Conservation (phyloP, 2,888 invertebrate genomes). For the Drosophila subsilvestris region DNA sequence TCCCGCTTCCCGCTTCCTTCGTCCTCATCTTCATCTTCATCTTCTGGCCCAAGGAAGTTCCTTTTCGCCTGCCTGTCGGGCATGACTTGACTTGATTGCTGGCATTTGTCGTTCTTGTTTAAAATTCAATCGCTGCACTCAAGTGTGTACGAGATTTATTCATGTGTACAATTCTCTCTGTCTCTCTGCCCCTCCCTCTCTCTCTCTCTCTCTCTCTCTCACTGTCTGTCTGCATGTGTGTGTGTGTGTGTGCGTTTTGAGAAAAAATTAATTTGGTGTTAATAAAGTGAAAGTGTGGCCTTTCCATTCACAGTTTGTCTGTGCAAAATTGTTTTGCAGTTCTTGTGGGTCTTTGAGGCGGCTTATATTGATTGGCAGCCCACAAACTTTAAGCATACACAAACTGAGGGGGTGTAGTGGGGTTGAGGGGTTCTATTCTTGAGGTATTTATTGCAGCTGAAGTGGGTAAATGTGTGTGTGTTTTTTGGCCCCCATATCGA, state of each 20-base stretch:
- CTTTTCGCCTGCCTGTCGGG: constrained; percentile 20
- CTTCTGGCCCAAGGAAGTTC: constrained; percentile 26
- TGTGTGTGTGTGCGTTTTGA: constrained; percentile 24
- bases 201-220: not conserved
- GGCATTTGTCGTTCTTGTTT: constrained; percentile 71
- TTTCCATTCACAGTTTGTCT: constrained; percentile 3
- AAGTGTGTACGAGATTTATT: constrained; percentile 39
- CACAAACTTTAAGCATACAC: not conserved
- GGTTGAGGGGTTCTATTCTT: not conserved
- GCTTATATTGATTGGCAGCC: constrained; percentile 14
- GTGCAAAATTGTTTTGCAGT: not conserved
- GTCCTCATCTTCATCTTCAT: no score
- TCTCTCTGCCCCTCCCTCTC: not conserved
- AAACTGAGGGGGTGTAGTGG: not conserved
- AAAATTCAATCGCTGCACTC: constrained; percentile 72
- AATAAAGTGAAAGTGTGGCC: constrained; percentile 72
- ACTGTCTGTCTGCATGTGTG: constrained; percentile 12
- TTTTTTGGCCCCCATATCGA: not conserved
- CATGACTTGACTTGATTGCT: constrained; percentile 69
- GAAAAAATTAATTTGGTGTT: constrained; percentile 74
- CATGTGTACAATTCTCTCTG: constrained; percentile 28
- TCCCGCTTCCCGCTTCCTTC: not conserved
- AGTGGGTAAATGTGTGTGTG: not conserved
- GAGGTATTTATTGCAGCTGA: not conserved
- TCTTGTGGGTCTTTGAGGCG: constrained; percentile 12